Evolutionary conservation across 1,140 invertebrate genomes (phyloP).

Genomic region (Sarcophaga bullata): DNA sequence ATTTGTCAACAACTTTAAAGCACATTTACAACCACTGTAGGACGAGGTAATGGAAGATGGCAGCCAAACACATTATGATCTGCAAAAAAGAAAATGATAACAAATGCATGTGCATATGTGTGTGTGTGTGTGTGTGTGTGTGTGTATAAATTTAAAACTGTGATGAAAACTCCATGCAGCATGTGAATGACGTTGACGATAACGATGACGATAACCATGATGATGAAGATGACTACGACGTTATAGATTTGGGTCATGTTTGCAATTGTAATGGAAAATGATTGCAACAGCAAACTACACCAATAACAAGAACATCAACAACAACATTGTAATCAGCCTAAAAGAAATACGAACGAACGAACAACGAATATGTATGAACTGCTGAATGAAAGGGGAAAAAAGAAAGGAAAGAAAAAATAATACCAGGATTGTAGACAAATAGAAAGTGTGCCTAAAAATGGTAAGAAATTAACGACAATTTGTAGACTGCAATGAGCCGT

Average conservation of each 20-base stretch:
- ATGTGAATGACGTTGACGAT: background rate
- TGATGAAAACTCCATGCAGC: background rate
- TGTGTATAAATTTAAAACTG: background rate
- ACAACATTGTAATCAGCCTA: constrained; percentile 16
- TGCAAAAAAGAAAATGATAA: background rate
- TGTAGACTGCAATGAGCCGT: background rate
- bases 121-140: background rate
- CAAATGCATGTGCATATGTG: background rate
- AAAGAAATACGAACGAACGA: constrained; percentile 12
- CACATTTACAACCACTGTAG: too few relatives aligned
- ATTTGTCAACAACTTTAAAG: too few relatives aligned
- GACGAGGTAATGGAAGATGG: too few relatives aligned
- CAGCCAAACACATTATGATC: too few relatives aligned
- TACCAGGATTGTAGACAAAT: too few relatives aligned
- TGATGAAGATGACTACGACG: constrained; percentile 17
- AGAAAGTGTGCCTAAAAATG: too few relatives aligned
- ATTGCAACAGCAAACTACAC: constrained; percentile 28
- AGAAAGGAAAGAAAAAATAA: background rate
- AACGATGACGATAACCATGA: background rate
- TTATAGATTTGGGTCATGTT: constrained; percentile 45
- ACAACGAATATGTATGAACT: background rate
- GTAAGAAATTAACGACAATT: background rate
- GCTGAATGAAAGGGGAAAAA: background rate
- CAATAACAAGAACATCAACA: background rate
- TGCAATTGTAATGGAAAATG: constrained; percentile 45